A percentile compares a stretch with the other conserved stretches of the same genome.
Conservation (phyloP, 2,797 vertebrate genomes). For the Falco naumanni region DNA sequence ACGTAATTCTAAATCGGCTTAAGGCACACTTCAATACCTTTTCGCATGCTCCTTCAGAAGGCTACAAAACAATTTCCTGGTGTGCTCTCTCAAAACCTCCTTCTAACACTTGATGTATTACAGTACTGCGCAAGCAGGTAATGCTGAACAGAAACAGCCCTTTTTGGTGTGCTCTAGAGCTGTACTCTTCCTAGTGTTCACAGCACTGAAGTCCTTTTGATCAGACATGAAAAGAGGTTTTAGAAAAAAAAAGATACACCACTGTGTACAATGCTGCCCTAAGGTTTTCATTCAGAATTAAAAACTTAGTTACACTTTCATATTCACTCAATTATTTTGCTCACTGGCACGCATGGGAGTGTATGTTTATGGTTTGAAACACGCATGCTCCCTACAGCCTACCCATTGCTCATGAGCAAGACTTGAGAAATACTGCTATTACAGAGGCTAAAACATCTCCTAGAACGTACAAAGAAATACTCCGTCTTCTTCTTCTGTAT, state of each 20-base stretch:
- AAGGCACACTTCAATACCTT: background rate
- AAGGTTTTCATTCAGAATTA: background rate
- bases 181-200: background rate
- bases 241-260: background rate
- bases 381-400: background rate
- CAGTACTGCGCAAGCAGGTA: background rate
- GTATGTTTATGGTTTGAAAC: background rate
- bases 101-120: too few species aligned
- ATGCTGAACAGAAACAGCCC: background rate
- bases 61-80: background rate
- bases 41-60: background rate
- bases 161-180: fast-evolving
- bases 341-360: background rate
- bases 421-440: background rate
- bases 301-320: background rate
- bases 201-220: background rate
- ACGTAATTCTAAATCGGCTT: background rate
- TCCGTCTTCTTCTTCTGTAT: background rate
- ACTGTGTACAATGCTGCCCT: background rate
- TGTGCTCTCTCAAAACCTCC: background rate
- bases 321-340: background rate
- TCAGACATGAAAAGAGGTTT: background rate
- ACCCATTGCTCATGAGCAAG: background rate
- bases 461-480: background rate
- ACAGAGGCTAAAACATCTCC: background rate